Evolutionary conservation across 2,888 invertebrate species (phyloP).

Genomic region (Orthosia gothica): DNA sequence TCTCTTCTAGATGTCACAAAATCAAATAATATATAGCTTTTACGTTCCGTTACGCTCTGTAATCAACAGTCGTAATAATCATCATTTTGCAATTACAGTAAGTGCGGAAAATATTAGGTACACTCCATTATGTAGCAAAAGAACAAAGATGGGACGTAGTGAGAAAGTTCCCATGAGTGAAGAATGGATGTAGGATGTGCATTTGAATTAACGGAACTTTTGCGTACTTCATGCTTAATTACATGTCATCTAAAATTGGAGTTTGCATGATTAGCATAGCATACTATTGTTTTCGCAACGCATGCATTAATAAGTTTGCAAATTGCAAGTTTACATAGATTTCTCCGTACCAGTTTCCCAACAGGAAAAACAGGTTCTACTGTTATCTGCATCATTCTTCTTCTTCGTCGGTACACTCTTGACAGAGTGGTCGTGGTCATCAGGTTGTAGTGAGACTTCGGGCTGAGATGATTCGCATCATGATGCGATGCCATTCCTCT

Average conservation of each 20-base stretch:
- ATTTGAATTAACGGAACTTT: conserved; percentile 69
- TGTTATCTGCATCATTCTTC: no score
- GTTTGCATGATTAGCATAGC: conserved; percentile 23
- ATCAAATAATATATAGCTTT: conserved; percentile 23
- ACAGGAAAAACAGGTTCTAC: no score
- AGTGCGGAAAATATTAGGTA: conserved; percentile 59
- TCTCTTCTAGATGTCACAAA: conserved; percentile 53
- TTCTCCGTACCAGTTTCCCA: background rate
- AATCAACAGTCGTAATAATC: conserved; percentile 56
- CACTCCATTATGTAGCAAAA: conserved; percentile 44
- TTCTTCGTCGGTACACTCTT: no score
- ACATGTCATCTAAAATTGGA: conserved; percentile 31
- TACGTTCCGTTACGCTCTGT: conserved; percentile 63
- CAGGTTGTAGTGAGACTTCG: no score
- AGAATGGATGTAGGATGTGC: conserved; percentile 50
- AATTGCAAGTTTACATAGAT: no score
- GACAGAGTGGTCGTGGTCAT: no score
- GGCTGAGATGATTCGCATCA: no score
- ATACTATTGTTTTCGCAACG: conserved; percentile 37
- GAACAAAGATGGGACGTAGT: conserved; percentile 64
- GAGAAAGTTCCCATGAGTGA: conserved; percentile 76
- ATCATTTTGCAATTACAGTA: conserved; percentile 70
- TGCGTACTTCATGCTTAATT: conserved; percentile 10
- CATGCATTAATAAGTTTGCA: conserved; percentile 1
- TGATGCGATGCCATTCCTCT: no score